A percentile compares a stretch with the other conserved stretches of the same genome.
phyloP scores from a whole-genome alignment of 2,888 invertebrate genomes.

The Drosophila kanekoi region DNA sequence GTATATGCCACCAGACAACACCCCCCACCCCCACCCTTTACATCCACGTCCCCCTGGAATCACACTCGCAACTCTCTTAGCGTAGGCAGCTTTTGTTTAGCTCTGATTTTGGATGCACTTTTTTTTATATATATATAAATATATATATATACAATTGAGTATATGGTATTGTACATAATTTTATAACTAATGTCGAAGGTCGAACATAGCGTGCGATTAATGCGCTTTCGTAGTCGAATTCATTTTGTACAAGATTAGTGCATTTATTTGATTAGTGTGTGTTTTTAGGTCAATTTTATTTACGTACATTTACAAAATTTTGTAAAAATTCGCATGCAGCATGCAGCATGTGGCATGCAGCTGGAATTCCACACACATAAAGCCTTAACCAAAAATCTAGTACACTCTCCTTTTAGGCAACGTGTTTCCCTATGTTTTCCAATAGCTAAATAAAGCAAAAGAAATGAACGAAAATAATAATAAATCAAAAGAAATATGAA shows the following conservation, averaged over 20 bases:
- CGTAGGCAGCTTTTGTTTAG: conserved; percentile 74
- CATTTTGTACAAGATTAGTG: conserved; percentile 62
- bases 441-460: conserved; percentile 31
- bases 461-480: conserved; percentile 1
- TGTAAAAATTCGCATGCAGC: conserved; percentile 33
- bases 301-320: conserved; percentile 50
- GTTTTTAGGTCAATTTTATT: conserved; percentile 64
- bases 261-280: conserved; percentile 62
- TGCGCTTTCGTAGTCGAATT: conserved; percentile 53
- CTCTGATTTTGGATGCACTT: conserved; percentile 74
- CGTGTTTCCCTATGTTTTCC: conserved; percentile 36
- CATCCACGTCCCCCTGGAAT: conserved; percentile 1
- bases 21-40: not conserved
- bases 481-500: not conserved
- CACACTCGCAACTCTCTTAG: conserved; percentile 24
- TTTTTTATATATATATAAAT: conserved; percentile 38
- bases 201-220: conserved; percentile 32
- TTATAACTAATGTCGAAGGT: conserved; percentile 42
- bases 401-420: conserved; percentile 29
- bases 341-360: conserved; percentile 14
- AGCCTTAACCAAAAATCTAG: conserved; percentile 52
- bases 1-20: conserved; percentile 17
- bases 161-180: conserved; percentile 56
- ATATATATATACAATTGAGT: conserved; percentile 23
- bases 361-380: conserved; percentile 51